Percentiles rank a stretch among this genome's conserved stretches.
Evolutionary conservation across 2,888 invertebrate species (phyloP).

Genomic region (Dasysyrphus tricinctus): DNA sequence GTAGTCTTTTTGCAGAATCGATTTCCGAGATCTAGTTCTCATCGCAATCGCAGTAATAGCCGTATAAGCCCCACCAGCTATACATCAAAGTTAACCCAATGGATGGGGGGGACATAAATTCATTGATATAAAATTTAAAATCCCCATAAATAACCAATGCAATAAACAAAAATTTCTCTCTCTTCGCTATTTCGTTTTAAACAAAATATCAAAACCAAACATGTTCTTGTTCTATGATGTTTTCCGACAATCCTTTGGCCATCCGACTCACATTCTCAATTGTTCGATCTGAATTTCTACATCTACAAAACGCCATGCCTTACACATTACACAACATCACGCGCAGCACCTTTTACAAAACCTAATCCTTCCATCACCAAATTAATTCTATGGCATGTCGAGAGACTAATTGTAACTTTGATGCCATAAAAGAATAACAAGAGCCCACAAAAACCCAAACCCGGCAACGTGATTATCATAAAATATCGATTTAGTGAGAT

Average conservation of each 20-base stretch:
- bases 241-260: constrained; percentile 32
- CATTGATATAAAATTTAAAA: too few relatives aligned
- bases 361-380: constrained; percentile 64
- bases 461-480: constrained; percentile 68
- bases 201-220: background rate
- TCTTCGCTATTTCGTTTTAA: too few relatives aligned
- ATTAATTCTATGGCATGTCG: constrained; percentile 70
- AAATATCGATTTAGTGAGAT: constrained; percentile 69
- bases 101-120: too few relatives aligned
- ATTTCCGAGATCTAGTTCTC: too few relatives aligned
- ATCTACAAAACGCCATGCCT: constrained; percentile 1
- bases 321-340: constrained; percentile 34
- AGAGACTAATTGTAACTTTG: constrained; percentile 56
- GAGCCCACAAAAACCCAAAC: constrained; percentile 31
- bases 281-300: background rate
- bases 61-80: too few relatives aligned
- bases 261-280: background rate
- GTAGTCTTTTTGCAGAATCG: too few relatives aligned
- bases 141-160: too few relatives aligned
- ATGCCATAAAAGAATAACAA: background rate
- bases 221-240: background rate
- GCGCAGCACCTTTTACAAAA: constrained; percentile 39
- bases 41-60: too few relatives aligned
- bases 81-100: too few relatives aligned
- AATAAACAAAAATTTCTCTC: too few relatives aligned